Base-by-base conservation (phyloP, 2,888 invertebrate species). In the Anthrax anthrax region DNA sequence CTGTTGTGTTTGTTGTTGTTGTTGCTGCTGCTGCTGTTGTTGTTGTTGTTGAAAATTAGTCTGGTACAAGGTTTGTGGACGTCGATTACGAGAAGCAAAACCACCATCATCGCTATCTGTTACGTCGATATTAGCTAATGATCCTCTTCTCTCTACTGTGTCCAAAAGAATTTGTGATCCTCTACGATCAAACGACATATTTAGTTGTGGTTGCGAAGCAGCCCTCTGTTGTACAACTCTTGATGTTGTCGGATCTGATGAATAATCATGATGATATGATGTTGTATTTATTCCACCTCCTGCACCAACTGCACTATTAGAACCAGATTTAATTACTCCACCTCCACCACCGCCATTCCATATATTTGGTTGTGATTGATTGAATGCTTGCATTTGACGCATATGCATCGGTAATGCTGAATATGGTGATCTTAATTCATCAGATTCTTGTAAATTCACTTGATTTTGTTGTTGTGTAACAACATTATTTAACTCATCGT, bases 141-240 rank as follows among this genome's bases (percentile, higher is more conserved):
- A 78, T 47, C 76, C 76, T 55, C 78, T 65, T 56, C 78, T 54
- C 57, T 52, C 53, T 10, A 43, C 23, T 34, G 48, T 51, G 19
- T 54, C 51, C 18, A 51, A 17, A 3, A 50, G 36, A 13, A 37
- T 40, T 47, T 52, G 54, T 13, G 52, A 51, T 2, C 51, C 51
- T 9, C 50, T 46, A 14, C 52, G 44, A 36, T 55, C 54, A 47
- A 52, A 53, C 19, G 50, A 46, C 19, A 55, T 46, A 48, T 56
- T 56, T 12, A 81, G 67, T 55, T 81, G 81, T 2, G 81, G 81
- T 55, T 81, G 81, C 0, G 81, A 81, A 0, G 78, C 70, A 0
- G 80, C 76, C 39, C 78, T 43, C 39, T 52, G 54, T 37, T 50
- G 50, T 12, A 43, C 50, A 8, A 44, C 50, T 29, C 46, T 44